Conservation (phyloP, 2,888 invertebrate species). For the Synanthedon andrenaeformis region DNA sequence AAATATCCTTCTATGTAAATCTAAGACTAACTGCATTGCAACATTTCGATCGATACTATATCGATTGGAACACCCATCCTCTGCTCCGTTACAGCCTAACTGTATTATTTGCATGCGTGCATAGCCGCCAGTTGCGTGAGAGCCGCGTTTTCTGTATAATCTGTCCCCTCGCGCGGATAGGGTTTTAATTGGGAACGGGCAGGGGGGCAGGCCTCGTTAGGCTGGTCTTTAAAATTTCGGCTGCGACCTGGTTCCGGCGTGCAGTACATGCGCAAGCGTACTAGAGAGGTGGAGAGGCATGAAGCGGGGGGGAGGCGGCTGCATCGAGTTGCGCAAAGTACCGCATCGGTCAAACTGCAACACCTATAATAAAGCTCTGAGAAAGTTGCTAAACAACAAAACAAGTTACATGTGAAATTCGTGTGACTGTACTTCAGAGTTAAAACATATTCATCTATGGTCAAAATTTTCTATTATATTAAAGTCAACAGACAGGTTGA, state of each 20-base stretch:
- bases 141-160: constrained; percentile 29
- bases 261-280: constrained; percentile 66
- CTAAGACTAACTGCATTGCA: constrained; percentile 1
- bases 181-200: constrained; percentile 14
- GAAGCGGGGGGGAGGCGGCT: constrained; percentile 32
- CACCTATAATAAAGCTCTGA: constrained; percentile 3
- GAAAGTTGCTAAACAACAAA: neutral
- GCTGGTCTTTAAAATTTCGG: constrained; percentile 45
- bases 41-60: constrained; percentile 33
- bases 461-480: too few relatives aligned
- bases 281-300: constrained; percentile 14
- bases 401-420: neutral
- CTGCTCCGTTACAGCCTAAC: constrained; percentile 51
- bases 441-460: too few relatives aligned
- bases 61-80: constrained; percentile 49
- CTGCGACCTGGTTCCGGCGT: constrained; percentile 66
- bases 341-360: constrained; percentile 50
- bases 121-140: constrained; percentile 29
- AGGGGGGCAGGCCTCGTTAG: constrained; percentile 33
- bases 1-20: neutral
- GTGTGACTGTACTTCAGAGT: neutral
- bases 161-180: constrained; percentile 7
- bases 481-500: too few relatives aligned
- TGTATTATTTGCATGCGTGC: constrained; percentile 70
- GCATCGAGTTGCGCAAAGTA: constrained; percentile 68